Base-by-base conservation (phyloP, 2,113 vertebrate species). In the Corydoras maculifer region DNA sequence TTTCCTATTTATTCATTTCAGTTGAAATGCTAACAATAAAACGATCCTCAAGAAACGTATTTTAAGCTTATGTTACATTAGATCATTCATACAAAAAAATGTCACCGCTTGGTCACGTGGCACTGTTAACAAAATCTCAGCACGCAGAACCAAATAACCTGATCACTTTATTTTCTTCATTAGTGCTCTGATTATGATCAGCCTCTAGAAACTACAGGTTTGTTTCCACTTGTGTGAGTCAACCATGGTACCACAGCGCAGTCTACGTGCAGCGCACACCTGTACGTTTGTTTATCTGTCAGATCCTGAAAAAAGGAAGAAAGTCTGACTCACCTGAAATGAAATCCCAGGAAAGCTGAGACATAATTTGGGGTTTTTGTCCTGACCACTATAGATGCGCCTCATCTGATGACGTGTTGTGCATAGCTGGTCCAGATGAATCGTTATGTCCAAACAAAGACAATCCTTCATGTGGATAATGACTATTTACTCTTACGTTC, bases 71-170 rank as follows among this genome's bases (percentile, higher is more conserved):
- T 12, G 2, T 58, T n/a, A 25, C 15, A 32, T 73, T 32, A 50
- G 32, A 58, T 29, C 32, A 65, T 72, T 72, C 32, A 58, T 55
- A 5, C 57, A 51, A 18, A 54, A 65, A 72, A n/a, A n/a, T 62
- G 70, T 66, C 71, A 73, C 48, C 18, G 70, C 25, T 65, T 72
- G 59, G 70, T 72, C 70, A 72, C 65, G 70, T 14, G 58, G 63
- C 29, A 72, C 31, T 13, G 55, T 11, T 48, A 18, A 48, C 12
- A 63, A 18, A 71, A 59, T 65, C 71, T 66, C 4, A 61, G 62
- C 14, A 29, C n/a, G 49, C 51, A 49, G 18, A 73, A 62, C 31
- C 58, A 61, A 55, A 54, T 29, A 14, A 0, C 11, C 72, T 12
- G 43, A 65, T 64, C 62, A 65, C 62, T 50, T 25, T 50, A 10